These are phyloP conservation scores for Oostethus manadensis DNA, from an alignment of 2,113 vertebrate species.

Conservation along the genomic window DNA sequence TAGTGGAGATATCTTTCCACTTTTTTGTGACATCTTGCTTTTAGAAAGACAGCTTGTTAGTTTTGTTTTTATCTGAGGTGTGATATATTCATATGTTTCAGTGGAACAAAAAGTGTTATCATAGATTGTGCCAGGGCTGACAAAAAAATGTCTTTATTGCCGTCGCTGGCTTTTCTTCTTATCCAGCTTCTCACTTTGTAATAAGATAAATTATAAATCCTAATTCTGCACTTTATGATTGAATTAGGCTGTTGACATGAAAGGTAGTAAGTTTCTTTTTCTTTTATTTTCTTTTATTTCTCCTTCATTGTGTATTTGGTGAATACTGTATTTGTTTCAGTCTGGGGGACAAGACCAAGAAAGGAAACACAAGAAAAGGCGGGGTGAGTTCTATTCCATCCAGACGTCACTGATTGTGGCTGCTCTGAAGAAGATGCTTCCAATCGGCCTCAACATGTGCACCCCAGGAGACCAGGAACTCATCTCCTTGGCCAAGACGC, in stretches of 20 bases:
- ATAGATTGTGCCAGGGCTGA: slow-evolving; percentile 25
- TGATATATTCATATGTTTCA: slow-evolving; percentile 32
- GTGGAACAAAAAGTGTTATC: slow-evolving; percentile 17
- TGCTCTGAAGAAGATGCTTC: slow-evolving; percentile 97
- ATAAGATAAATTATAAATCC: slow-evolving; percentile 13
- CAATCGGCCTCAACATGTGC: slow-evolving; percentile 97
- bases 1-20: neutral
- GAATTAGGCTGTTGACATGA: slow-evolving; percentile 8
- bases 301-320: slow-evolving; percentile 5
- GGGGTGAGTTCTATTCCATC: slow-evolving; percentile 94
- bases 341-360: slow-evolving; percentile 97
- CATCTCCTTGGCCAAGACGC: slow-evolving; percentile 87
- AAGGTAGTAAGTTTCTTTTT: neutral
- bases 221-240: slow-evolving; percentile 14
- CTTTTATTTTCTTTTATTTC: too few species aligned
- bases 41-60: slow-evolving; percentile 9
- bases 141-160: slow-evolving; percentile 12
- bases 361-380: slow-evolving; percentile 89
- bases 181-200: slow-evolving; percentile 17
- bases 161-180: slow-evolving; percentile 27
- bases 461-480: slow-evolving; percentile 97
- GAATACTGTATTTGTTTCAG: slow-evolving; percentile 65
- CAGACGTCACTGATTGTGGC: slow-evolving; percentile 97
- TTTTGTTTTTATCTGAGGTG: slow-evolving; percentile 28
- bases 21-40: slow-evolving; percentile 5